Evolutionary conservation across 23 tunicate genomes (phyloP), one percentile per base, ranked within the genome.

Genomic region (Diplosoma virens): DNA sequence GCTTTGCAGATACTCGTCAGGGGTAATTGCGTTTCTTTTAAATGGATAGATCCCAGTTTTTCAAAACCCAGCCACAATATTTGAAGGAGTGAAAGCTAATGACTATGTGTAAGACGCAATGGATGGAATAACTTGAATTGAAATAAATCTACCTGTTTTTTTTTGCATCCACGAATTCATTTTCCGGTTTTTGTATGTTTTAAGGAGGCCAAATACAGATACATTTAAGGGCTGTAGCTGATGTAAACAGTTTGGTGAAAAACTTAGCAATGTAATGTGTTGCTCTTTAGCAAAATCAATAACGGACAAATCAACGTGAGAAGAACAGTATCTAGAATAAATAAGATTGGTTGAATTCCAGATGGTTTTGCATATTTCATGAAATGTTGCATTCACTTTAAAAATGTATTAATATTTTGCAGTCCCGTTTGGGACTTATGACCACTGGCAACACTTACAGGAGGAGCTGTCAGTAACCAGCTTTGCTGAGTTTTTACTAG

Each of bases 171-270:
- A 66, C 4, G 45, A 16, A 6, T 66, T 45, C 18, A n/a, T n/a
- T 66, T 30, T 32, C 37, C 11, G 47, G 47, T 25, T 66, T 16
- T 6, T 4, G 31, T 18, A 16, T 24, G 48, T 25, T 29, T 66
- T 66, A 22, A 66, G 17, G 14, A 6, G 73, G 5, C 73, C 73
- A 66, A 24, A 66, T 16, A 66, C 73, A 5, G 52, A 16, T 66
- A 30, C 31, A 66, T 66, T 9, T 17, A 66, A 18, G 4, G 73
- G 73, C 17, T 66, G 73, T 17, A 66, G 73, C 46, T 5, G 48
- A 29, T 66, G 73, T 5, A 47, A 66, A 16, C 34, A 25, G 29
- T 66, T 45, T 26, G 73, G 73, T 16, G 73, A 47, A 29, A 66
- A 20, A 20, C 34, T 66, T 26, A 66, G 17, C 45, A 66, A 5